Evolutionary conservation across 2,797 vertebrate genomes (phyloP), one percentile per base, ranked within the genome.

Genomic region (Potorous gilbertii): DNA sequence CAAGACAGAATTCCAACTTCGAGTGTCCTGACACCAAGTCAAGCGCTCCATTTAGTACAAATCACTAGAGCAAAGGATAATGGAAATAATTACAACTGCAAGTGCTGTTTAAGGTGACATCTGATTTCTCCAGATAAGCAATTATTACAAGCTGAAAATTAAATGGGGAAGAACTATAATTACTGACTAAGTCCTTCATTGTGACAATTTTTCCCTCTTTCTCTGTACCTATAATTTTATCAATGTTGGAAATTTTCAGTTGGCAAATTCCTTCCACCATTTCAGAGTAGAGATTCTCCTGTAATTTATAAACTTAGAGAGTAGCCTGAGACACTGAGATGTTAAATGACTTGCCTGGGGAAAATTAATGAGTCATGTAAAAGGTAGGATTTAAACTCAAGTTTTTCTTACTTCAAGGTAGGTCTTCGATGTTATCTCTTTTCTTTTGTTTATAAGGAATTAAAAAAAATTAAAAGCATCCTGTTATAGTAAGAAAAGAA

Each of bases 61-160:
- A 81, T 90, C 90, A 59, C 97, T 96, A 95, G 92, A 91, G 14
- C 90, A 97, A 97, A 96, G 66, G 91, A 92, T 55, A 95, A 94
- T 94, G 81, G 59, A 95, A 95, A 55, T 94, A 95, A 95, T 95
- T 90, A 8, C 91, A 96, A 94, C 96, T 96, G 91, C 56, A 97
- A 97, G 94, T 95, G 34, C 89, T 95, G 87, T 56, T 96, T 93
- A 94, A 92, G 57, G 54, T 96, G 92, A 96, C 54, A 95, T 87
- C 95, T 95, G 54, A 95, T 96, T 97, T 97, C 5, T 93, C 90
- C n/a, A 89, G 40, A 54, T 14, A 31, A 95, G 46, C 74, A 4
- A 46, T 91, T 96, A 94, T 96, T 97, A 92, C 0, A 91, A 90
- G 11, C 29, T 94, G 56, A 91, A 89, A 27, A 90, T 57, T 56